Base-by-base conservation (phyloP, 1,140 invertebrate species). In the Carposina sasakii region DNA sequence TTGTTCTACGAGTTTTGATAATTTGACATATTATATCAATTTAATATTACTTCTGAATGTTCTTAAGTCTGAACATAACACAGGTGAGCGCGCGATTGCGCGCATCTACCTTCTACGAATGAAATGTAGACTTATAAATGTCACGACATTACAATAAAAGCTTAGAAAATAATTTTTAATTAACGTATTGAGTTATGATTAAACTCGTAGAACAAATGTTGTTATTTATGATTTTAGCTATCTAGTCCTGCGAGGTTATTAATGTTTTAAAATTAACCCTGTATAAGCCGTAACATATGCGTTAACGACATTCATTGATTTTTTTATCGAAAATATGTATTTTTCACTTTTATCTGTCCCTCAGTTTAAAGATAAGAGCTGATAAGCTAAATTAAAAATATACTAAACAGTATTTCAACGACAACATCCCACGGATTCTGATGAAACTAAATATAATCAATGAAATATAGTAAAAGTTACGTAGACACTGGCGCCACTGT, bases 361-460 rank as follows among this genome's bases (percentile, higher is more conserved):
- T 30, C 42, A 57, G 52, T 68, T 68, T 68, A 57, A 62, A 62
- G 65, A 68, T 68, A 68, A 61, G 12, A 8, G 34, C 44, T 12
- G 63, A 65, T 65, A 68, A 65, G 57, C 55, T 56, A 57, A 68
- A 67, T 67, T 63, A 63, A 67, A 67, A 67, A 59, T 56, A 33
- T 4, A 10, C 17, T n/a, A n/a, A n/a, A n/a, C n/a, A n/a, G 45
- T 52, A 63, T 48, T 58, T 53, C 12, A 62, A 57, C 54, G n/a
- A n/a, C 48, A 42, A 44, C 17, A 44, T 52, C 55, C 52, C 54
- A 47, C 42, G 24, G 26, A 12, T 12, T 44, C 34, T 43, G 36
- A 47, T 43, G 43, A 28, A 12, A 34, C 8, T 21, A 39, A 1
- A 17, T 10, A 39, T 21, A 21, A 12, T 21, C 19, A 21, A 9